Base-by-base conservation (phyloP, 2,113 vertebrate species). In the Indicator maculatus region DNA sequence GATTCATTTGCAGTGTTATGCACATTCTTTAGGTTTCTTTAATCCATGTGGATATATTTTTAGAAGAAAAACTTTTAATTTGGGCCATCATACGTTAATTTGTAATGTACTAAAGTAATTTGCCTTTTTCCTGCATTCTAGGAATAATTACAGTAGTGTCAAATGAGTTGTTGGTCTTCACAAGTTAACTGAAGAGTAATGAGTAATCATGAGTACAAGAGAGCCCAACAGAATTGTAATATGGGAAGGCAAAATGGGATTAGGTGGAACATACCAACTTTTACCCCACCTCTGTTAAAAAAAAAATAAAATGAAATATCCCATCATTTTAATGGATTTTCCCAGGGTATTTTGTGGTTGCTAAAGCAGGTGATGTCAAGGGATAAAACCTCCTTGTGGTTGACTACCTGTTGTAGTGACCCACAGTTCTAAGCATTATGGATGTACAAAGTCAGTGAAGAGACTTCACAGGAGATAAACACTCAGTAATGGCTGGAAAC, bases 81-180 rank as follows among this genome's bases (percentile, higher is more conserved):
- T 55, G 28, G 36, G 14, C 65, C 6, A 30, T 90, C 53, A 30
- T 72, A 24, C 64, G 24, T 52, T 83, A 75, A 91, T 93, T 90
- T 92, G 16, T 84, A 92, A 78, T 66, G 23, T 76, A 56, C 88
- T 92, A 92, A 84, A 47, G n/a, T 90, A 81, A 91, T 95, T 94
- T 67, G 20, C 72, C 72, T 89, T 89, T 89, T 86, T 53, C 85
- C 77, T 55, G 78, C 20, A 53, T 83, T 91, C 39, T 24, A 81
- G 66, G 89, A 95, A 74, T 91, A 86, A 93, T 95, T 88, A 74
- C 2, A 8, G 52, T 36, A 44, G 33, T 83, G 18, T 60, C 83
- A 90, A 96, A 95, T 71, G 44, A 84, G 39, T 77, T 93, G 10
- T 78, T 91, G 81, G 64, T 76, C 74, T 86, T 93, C 69, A 8